Conservation (phyloP, 2,113 vertebrate genomes). For the Pithys albifrons region DNA sequence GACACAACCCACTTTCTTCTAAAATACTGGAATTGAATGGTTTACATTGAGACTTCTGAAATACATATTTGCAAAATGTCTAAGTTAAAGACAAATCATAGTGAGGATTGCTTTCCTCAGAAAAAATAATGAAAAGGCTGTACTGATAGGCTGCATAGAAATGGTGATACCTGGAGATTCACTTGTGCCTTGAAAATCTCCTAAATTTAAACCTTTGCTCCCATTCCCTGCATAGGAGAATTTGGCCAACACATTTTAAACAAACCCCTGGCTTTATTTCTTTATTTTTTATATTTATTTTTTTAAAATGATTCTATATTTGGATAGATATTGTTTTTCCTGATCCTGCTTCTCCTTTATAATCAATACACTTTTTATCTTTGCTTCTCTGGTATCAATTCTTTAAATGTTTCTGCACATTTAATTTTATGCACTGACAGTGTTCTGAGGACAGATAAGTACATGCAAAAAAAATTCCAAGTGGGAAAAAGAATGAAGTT, state of each 20-base stretch:
- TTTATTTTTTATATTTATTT: neutral
- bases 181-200: neutral
- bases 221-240: neutral
- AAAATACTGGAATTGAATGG: neutral
- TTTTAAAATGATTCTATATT: neutral
- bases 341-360: neutral
- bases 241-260: neutral
- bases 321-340: fast-evolving
- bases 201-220: neutral
- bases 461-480: neutral
- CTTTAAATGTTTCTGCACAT: neutral
- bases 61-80: neutral
- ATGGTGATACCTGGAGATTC: neutral
- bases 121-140: neutral
- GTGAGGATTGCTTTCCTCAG: neutral
- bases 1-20: neutral
- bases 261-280: neutral
- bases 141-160: neutral
- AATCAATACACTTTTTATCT: neutral
- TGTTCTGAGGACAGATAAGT: neutral
- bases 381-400: neutral
- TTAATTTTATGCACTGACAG: neutral
- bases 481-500: neutral
- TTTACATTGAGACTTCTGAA: neutral
- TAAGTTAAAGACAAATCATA: neutral